Evolutionary conservation across 1,140 invertebrate genomes (phyloP).

Genomic region (Drosophila bocqueti): DNA sequence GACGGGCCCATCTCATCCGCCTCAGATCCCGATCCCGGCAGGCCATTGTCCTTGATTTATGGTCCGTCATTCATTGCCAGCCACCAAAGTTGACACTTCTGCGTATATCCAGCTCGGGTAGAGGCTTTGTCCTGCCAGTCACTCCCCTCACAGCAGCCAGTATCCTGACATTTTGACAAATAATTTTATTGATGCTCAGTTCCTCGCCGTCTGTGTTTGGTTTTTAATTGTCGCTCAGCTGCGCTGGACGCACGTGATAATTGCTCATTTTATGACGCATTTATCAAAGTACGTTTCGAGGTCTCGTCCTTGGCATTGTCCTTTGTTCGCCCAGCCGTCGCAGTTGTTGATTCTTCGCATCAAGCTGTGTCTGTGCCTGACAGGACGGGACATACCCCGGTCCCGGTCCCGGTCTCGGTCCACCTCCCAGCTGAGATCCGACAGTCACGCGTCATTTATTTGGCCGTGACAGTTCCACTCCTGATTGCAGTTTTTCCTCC

Average conservation of each 20-base stretch:
- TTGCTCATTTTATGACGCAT: constrained; percentile 68
- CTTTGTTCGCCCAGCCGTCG: constrained; percentile 41
- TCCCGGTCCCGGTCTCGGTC: background rate
- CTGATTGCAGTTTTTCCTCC: constrained; percentile 21
- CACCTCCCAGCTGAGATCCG: constrained; percentile 5
- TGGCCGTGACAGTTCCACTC: constrained; percentile 48
- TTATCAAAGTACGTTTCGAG: constrained; percentile 58
- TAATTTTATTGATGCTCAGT: constrained; percentile 67
- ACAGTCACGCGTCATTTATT: constrained; percentile 69
- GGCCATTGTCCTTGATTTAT: constrained; percentile 63
- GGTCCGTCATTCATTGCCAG: constrained; percentile 54
- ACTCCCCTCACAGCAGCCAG: constrained; percentile 28
- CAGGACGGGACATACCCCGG: constrained; percentile 17
- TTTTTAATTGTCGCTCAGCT: constrained; percentile 61
- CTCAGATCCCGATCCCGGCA: constrained; percentile 7
- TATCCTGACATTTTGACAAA: constrained; percentile 64
- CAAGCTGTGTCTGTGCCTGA: constrained; percentile 54
- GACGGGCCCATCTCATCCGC: constrained; percentile 4
- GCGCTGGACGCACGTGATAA: constrained; percentile 62
- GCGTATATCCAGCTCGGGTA: constrained; percentile 36
- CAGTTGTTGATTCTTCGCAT: constrained; percentile 41
- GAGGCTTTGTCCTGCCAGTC: constrained; percentile 44
- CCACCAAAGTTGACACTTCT: constrained; percentile 63
- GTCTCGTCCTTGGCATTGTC: constrained; percentile 45
- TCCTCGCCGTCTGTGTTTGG: constrained; percentile 54